Conservation (phyloP, 2,797 vertebrate genomes). For the Podargus strigoides region DNA sequence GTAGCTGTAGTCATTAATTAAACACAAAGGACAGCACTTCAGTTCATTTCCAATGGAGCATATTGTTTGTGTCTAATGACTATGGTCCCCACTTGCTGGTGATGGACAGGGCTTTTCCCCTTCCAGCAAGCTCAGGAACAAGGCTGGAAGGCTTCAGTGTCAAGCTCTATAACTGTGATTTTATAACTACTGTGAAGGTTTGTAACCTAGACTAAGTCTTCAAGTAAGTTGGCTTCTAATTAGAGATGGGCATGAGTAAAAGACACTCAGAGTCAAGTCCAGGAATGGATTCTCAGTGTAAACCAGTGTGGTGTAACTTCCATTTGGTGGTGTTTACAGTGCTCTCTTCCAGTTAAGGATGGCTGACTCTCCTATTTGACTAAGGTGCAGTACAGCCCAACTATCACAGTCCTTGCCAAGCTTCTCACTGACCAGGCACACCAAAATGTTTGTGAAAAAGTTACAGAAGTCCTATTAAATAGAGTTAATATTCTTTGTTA, state of each 20-base stretch:
- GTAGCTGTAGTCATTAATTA: constrained; percentile 42
- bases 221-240: not conserved
- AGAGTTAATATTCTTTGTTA: not conserved
- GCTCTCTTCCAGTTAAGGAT: not conserved
- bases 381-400: not conserved
- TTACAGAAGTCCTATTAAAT: not conserved
- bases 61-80: not conserved
- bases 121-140: not conserved
- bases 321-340: not conserved
- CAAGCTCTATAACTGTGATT: not conserved
- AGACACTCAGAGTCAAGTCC: not conserved
- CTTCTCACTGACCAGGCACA: not conserved
- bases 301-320: not conserved
- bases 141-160: not conserved
- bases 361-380: not conserved
- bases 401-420: not conserved
- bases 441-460: not conserved
- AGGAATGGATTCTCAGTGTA: not conserved
- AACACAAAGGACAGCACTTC: constrained; percentile 42
- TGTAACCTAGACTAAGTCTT: not conserved
- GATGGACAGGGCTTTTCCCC: not conserved
- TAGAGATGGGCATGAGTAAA: not conserved
- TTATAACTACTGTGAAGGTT: not conserved
- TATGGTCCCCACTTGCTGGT: not conserved
- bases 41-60: not conserved